phyloP scores from a whole-genome alignment of 2,797 vertebrate species.

The Diplodus puntazzo region DNA sequence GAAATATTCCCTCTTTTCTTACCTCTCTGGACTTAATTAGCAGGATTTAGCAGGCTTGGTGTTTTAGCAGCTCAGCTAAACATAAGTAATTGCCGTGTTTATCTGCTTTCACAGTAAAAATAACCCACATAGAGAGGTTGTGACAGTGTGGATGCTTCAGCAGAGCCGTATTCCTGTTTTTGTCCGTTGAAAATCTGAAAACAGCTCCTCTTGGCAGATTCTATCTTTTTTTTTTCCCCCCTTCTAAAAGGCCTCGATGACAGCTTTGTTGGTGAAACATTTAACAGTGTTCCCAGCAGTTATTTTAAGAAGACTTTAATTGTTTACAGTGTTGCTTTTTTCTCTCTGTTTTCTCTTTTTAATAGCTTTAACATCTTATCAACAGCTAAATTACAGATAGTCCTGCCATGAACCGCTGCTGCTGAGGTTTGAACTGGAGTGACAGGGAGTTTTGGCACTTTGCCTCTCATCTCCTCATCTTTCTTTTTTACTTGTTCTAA shows the following conservation, averaged over 20 bases:
- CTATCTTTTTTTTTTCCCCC: slow-evolving; percentile 26
- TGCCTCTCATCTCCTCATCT: slow-evolving; percentile 22
- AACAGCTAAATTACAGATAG: slow-evolving; percentile 38
- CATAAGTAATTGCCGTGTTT: slow-evolving; percentile 68
- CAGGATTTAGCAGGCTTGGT: slow-evolving; percentile 53
- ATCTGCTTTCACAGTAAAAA: slow-evolving; percentile 66
- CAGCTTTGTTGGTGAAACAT: slow-evolving; percentile 63
- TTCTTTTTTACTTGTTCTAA: neutral
- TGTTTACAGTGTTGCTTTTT: slow-evolving; percentile 46
- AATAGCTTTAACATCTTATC: slow-evolving; percentile 46
- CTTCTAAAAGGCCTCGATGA: slow-evolving; percentile 53
- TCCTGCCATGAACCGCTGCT: slow-evolving; percentile 25
- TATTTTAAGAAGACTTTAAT: slow-evolving; percentile 58
- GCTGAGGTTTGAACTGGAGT: slow-evolving; percentile 18
- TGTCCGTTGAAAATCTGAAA: slow-evolving; percentile 55
- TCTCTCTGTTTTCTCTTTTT: slow-evolving; percentile 18
- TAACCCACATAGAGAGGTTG: slow-evolving; percentile 59
- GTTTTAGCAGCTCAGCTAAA: slow-evolving; percentile 58
- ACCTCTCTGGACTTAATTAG: slow-evolving; percentile 65
- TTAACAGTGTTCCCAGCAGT: slow-evolving; percentile 53
- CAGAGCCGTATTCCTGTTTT: slow-evolving; percentile 52
- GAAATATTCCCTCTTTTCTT: slow-evolving; percentile 42
- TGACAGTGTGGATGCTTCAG: slow-evolving; percentile 53
- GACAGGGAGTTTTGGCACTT: slow-evolving; percentile 16
- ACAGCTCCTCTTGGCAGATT: slow-evolving; percentile 47